Evolutionary conservation across 2,113 vertebrate genomes (phyloP), one percentile per base, ranked within the genome.

Genomic region (Lagopus leucura): DNA sequence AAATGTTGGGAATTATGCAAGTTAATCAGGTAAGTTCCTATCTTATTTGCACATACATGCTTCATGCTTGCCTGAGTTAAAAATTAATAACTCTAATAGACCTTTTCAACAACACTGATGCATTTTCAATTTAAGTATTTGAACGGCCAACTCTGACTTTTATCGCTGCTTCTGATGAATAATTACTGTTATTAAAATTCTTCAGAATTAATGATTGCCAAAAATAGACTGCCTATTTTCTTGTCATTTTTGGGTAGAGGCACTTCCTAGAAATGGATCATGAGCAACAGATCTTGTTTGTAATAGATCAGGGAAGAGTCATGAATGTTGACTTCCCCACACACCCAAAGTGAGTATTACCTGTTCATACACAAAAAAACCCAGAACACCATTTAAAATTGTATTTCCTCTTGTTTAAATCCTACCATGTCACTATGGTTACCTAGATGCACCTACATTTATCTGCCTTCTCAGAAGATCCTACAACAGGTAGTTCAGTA

Each of bases 341-440:
- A 71, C 45, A 58, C 3, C 16, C 40, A 61, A 54, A 2, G 21
- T 12, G 82, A 13, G 3, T 32, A 43, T 32, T 27, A 57, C 10
- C 13, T 58, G 55, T 27, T 85, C 30, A 72, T 8, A 13, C 63
- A 88, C 30, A 81, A 52, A 50, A 50, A 79, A 16, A 78, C 13
- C 14, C 10, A 64, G 82, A 54, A 6, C 0, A 0, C 34, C 34
- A 74, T 22, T 72, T 25, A 14, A 70, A 83, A 91, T 36, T 7
- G 2, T 3, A 6, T 28, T 73, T 86, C 42, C 61, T 40, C 63
- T 48, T 38, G 43, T 0, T 0, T 20, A 66, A 6, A 2, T 69
- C 32, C 52, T 55, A 55, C 4, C 13, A 8, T 15, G 52, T 8
- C 7, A 58, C 48, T 63, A 42, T 0, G 3, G 47, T 42, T 73